phyloP scores from a whole-genome alignment of 2,113 vertebrate species.

The Notechis scutatus region DNA sequence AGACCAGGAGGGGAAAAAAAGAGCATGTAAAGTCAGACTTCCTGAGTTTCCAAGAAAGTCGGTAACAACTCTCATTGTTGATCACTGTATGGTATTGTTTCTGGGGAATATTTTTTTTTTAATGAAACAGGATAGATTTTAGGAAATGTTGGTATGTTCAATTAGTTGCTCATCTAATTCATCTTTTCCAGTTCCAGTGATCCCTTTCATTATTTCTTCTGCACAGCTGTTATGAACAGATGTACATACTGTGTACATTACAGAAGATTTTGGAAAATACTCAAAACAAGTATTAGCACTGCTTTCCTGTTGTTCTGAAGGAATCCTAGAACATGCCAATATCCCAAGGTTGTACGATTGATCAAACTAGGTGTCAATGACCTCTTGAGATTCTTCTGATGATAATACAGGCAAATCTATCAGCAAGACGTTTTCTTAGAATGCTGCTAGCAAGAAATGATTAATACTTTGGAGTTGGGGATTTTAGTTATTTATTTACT shows the following conservation, averaged over 20 bases:
- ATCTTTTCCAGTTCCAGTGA: background rate
- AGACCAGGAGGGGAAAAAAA: background rate
- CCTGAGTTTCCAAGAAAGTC: background rate
- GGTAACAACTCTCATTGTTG: background rate
- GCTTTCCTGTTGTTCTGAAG: background rate
- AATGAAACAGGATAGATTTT: background rate
- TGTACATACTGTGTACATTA: background rate
- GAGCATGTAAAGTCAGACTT: background rate
- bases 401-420: background rate
- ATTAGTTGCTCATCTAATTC: background rate
- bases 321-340: background rate
- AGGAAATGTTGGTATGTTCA: background rate
- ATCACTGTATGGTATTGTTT: background rate
- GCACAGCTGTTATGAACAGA: background rate
- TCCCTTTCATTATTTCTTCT: background rate
- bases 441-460: background rate
- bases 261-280: background rate
- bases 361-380: too few relatives aligned
- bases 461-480: background rate
- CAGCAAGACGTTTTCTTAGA: background rate
- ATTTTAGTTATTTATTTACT: background rate
- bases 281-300: background rate
- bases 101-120: background rate
- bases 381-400: background rate
- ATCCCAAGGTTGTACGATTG: background rate